Conservation (phyloP, 2,888 invertebrate species). For the Tachina fera region DNA sequence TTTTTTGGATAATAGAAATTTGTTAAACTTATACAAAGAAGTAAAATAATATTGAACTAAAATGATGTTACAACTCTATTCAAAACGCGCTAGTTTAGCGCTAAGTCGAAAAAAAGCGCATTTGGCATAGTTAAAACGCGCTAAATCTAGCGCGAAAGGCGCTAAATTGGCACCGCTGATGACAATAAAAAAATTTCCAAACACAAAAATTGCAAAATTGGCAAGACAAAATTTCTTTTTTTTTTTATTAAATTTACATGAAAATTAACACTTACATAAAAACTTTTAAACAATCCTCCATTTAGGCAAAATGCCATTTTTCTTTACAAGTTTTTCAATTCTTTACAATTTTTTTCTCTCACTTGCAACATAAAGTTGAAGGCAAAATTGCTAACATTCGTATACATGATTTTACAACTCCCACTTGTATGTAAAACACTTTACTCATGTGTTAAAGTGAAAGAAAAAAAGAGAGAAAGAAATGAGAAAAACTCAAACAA, state of each 20-base stretch:
- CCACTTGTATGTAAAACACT: conserved; percentile 35
- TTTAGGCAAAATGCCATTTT: not conserved
- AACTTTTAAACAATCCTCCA: not conserved
- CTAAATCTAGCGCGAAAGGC: too few species aligned
- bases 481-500: not conserved
- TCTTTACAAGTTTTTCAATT: not conserved
- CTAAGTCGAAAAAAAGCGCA: too few species aligned
- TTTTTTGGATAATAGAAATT: too few species aligned
- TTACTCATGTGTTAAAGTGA: conserved; percentile 16
- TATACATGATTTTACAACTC: conserved; percentile 21
- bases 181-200: too few species aligned
- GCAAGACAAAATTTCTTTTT: not conserved
- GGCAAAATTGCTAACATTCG: conserved; percentile 21
- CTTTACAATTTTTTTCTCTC: not conserved
- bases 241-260: too few species aligned
- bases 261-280: not conserved
- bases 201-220: not conserved
- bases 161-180: too few species aligned
- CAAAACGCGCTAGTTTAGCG: too few species aligned
- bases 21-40: too few species aligned
- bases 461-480: not conserved
- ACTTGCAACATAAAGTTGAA: conserved; percentile 29
- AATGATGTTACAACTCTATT: too few species aligned
- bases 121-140: too few species aligned
- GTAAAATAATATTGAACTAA: too few species aligned